Evolutionary conservation across 1,140 invertebrate species (phyloP), one percentile per base, ranked within the genome.

Genomic region (Coboldia fuscipes): DNA sequence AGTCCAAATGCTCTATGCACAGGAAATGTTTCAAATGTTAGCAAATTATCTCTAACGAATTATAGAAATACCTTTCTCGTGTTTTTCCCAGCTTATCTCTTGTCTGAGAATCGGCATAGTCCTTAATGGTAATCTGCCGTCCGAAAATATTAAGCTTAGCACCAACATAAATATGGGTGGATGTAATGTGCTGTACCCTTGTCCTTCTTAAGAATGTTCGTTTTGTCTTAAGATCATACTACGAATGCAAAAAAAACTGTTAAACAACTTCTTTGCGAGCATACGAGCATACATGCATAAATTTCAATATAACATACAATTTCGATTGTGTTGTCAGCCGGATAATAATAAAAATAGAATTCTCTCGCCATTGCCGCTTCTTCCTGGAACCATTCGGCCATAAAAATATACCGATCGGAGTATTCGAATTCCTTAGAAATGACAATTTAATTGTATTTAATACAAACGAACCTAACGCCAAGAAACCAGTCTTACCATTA

Each of bases 361-460:
- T 68, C 68, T 41, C 72, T 70, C 14, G 70, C 56, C 3, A 79
- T 54, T 31, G 65, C 69, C 1, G 81, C 70, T 43, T 75, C 65
- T 41, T 69, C 64, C 44, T 86, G 81, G 46, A 73, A 81, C 82
- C 82, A 89, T 56, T 86, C 79, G 14, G 72, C 73, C 39, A 73
- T 60, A 58, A 86, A 85, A 12, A 60, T 39, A 16, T 53, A 30
- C 4, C 50, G 42, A 13, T 27, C 29, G n/a, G n/a, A n/a, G n/a
- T n/a, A n/a, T n/a, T n/a, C n/a, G n/a, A n/a, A n/a, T n/a, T n/a
- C n/a, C n/a, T n/a, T n/a, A n/a, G n/a, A n/a, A n/a, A n/a, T n/a
- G n/a, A n/a, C n/a, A n/a, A n/a, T n/a, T n/a, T n/a, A n/a, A n/a
- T n/a, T n/a, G n/a, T n/a, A n/a, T n/a, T n/a, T n/a, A n/a, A n/a